phyloP scores from a whole-genome alignment of 2,888 invertebrate species.

The Drosophila phalerata region DNA sequence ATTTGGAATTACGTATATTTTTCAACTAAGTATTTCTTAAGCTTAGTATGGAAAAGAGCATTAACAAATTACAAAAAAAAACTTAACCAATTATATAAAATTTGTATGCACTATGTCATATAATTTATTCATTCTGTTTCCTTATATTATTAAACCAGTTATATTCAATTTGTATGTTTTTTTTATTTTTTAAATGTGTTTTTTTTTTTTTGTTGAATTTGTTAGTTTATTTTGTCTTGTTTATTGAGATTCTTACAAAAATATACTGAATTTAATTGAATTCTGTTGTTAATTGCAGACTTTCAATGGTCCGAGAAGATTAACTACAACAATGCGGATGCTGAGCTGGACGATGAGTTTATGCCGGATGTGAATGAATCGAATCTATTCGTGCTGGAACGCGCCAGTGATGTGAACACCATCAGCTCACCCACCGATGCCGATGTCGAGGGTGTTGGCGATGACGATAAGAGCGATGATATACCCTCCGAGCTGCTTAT shows the following conservation, averaged over 20 bases:
- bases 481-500: slow-evolving; percentile 84
- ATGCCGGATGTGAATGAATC: slow-evolving; percentile 84
- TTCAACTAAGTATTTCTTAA: no score
- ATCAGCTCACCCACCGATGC: slow-evolving; percentile 70
- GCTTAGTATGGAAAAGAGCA: no score
- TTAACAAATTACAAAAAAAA: no score
- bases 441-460: slow-evolving; percentile 42
- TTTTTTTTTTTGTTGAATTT: no score
- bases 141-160: no score
- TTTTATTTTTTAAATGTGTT: no score
- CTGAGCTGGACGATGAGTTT: slow-evolving; percentile 83
- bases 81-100: no score
- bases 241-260: not conserved
- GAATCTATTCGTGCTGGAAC: slow-evolving; percentile 82
- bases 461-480: slow-evolving; percentile 84
- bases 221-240: not conserved
- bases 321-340: slow-evolving; percentile 74
- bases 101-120: no score
- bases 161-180: no score
- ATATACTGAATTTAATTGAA: not conserved
- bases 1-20: no score
- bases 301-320: slow-evolving; percentile 75
- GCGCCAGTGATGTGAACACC: slow-evolving; percentile 83
- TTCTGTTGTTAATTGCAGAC: slow-evolving; percentile 44
- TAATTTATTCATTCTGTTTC: no score